Evolutionary conservation across 30 jellyfish, hydroid and myxozoan genomes (phyloP), one percentile per base, ranked within the genome.

Genomic region (Aurelia coerulea): DNA sequence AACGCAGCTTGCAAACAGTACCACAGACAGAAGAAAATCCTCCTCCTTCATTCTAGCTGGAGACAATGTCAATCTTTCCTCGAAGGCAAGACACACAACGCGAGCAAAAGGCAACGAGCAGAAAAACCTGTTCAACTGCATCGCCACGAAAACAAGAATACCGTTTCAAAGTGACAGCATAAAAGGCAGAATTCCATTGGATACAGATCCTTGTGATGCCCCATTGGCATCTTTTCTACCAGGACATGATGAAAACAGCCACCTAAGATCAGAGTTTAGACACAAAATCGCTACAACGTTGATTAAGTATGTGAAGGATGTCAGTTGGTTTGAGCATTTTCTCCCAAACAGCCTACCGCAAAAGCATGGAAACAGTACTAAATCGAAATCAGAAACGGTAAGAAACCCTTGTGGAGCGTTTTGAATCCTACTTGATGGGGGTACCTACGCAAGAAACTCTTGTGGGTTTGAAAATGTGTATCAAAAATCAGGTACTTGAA

Each of bases 31-130:
- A 9, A 18, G 18, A 64, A 64, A 17, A 14, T 17, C 18, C 11
- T 29, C 74, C 32, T 64, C 37, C 34, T 68, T 68, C 19, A 34
- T 29, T 35, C 80, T 68, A 5, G 80, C 80, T 18, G 80, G 80
- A 5, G 80, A 68, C 59, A 68, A 68, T 34, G 80, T 68, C 10
- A 68, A 68, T 35, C 41, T 68, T 11, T 19, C 59, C 15, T 5
- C 54, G 15, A 68, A 35, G 59, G 33, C 59, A 34, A 68, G 59
- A 35, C 54, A 68, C 10, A 68, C 80, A 8, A 35, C 54, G 5
- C 9, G 41, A 7, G 19, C 5, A 18, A 11, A 34, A 5, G 53
- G 59, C 33, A 68, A 35, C 11, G 10, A 68, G 59, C 80, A 68
- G 58, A 18, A 7, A 18, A 68, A 68, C 34, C 59, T 68, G 54